These are phyloP conservation scores for Lagria hirta DNA, from an alignment of 2,888 invertebrate species.

Conservation along the genomic window DNA sequence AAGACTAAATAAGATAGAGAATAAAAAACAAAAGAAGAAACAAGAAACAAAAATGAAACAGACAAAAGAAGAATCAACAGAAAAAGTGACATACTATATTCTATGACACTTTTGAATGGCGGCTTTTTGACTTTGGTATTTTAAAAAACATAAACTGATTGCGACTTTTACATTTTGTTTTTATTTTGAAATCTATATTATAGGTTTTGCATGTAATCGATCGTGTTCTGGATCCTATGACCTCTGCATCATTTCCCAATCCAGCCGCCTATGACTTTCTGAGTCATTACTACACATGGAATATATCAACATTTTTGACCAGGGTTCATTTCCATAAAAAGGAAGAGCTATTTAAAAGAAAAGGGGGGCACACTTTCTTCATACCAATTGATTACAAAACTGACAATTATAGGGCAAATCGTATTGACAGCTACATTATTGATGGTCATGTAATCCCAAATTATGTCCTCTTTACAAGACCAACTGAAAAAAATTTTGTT, in stretches of 20 bases:
- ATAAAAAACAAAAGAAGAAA: no score
- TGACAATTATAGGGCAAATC: conserved; percentile 61
- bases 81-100: no score
- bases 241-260: conserved; percentile 59
- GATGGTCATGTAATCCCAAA: conserved; percentile 85
- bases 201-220: conserved; percentile 85
- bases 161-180: no score
- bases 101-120: no score
- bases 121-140: no score
- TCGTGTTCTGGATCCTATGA: conserved; percentile 77
- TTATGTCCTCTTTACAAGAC: conserved; percentile 80
- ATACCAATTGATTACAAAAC: conserved; percentile 86
- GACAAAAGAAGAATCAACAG: no score
- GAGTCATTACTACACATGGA: conserved; percentile 58
- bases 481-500: conserved; percentile 69
- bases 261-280: conserved; percentile 78
- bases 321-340: conserved; percentile 66
- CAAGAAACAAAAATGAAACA: no score
- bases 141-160: no score
- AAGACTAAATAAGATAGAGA: no score
- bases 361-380: conserved; percentile 81
- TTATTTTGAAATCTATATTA: conserved; percentile 31
- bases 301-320: conserved; percentile 62
- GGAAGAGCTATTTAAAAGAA: conserved; percentile 69
- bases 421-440: conserved; percentile 77